A percentile compares a stretch with the other conserved stretches of the same genome.
These are phyloP conservation scores for Lucifuga dentata DNA, from an alignment of 2,113 vertebrate genomes.

Conservation along the genomic window DNA sequence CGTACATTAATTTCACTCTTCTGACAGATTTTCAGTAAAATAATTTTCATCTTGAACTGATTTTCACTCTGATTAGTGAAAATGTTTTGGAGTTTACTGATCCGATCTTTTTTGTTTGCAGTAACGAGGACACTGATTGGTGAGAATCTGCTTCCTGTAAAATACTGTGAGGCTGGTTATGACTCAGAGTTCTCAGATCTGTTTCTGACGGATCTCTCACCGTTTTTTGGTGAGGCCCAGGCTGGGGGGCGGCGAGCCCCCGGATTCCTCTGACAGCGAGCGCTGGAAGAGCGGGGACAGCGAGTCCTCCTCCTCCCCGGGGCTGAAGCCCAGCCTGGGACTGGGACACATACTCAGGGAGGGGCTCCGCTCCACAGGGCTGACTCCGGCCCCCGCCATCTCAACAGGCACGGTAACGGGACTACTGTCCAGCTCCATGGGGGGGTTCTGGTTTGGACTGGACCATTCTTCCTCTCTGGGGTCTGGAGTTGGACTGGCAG, in stretches of 20 bases:
- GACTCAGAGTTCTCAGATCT: too few species aligned
- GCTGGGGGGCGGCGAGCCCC: constrained; percentile 85
- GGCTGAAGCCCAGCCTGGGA: constrained; percentile 69
- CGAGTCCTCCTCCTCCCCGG: constrained; percentile 74
- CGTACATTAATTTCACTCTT: too few species aligned
- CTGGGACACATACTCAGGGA: constrained; percentile 47
- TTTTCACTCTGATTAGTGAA: too few species aligned
- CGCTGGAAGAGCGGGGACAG: constrained; percentile 85
- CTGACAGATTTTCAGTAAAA: too few species aligned
- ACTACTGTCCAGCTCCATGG: constrained; percentile 13
- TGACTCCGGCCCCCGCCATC: constrained; percentile 3
- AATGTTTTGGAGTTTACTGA: too few species aligned
- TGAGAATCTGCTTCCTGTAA: too few species aligned
- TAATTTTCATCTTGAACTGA: too few species aligned
- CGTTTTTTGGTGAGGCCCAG: constrained; percentile 90
- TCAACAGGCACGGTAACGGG: constrained; percentile 25
- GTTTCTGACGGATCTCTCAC: constrained; percentile 76
- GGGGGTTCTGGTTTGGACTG: constrained; percentile 72
- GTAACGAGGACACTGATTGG: too few species aligned
- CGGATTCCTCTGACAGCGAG: constrained; percentile 87
- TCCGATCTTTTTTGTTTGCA: too few species aligned
- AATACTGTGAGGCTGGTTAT: too few species aligned
- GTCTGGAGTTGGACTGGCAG: not conserved
- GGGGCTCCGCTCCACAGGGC: constrained; percentile 33
- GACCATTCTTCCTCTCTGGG: constrained; percentile 47